Evolutionary conservation across 2,888 invertebrate genomes (phyloP), one percentile per base, ranked within the genome.

Genomic region (Tanaodytes sp.): DNA sequence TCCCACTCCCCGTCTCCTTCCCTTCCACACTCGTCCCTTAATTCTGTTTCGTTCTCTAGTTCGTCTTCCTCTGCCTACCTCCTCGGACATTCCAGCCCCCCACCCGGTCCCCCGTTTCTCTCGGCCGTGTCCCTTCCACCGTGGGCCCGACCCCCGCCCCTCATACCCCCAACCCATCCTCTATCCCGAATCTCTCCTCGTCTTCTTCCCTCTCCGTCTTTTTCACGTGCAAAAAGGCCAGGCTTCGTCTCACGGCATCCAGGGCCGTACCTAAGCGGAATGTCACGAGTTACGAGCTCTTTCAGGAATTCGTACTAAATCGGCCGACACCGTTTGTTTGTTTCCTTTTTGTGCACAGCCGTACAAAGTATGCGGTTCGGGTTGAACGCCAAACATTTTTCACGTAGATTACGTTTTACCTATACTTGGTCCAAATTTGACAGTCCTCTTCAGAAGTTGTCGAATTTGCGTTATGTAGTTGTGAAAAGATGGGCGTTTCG

Each of bases 171-270:
- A 48, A 59, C 45, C 52, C 43, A 57, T 49, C 67, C 68, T 64
- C 63, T 62, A 31, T 52, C 67, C 55, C 66, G 61, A 72, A 46
- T 61, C 72, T 55, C 66, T 64, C 63, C 61, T 63, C 54, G 51
- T 55, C 66, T 12, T 33, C 39, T 16, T 19, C 48, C 15, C 67
- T 59, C 70, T 63, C 59, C 20, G 71, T 79, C 76, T 78, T 76
- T 77, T 77, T 73, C 69, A 76, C 68, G 70, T 72, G 79, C 79
- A 83, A 84, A 82, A 83, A 84, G 80, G 76, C 77, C 77, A 77
- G 79, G 75, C 79, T 79, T 79, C 77, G 75, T 75, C 76, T 73
- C 63, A 45, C 49, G 64, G 48, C 61, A 40, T 59, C 43, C 72
- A 73, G 73, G 75, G 71, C 58, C 64, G 75, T 73, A 66, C 49